Evolutionary conservation across 2,888 invertebrate species (phyloP), one percentile per base, ranked within the genome.

Genomic region (Alsophila aescularia): DNA sequence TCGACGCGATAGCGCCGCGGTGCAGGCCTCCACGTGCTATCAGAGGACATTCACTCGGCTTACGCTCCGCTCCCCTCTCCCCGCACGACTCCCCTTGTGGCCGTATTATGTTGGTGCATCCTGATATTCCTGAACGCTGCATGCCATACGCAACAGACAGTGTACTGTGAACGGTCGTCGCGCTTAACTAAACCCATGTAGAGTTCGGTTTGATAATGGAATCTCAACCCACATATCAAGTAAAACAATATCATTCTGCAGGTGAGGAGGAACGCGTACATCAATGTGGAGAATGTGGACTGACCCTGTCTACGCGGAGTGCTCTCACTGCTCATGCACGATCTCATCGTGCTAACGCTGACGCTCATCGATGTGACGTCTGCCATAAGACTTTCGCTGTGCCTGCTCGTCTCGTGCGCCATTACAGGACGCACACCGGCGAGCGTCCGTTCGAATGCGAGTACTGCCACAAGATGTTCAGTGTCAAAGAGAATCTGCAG

Each of bases 381-480:
- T 98, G 97, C 83, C 94, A 96, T 70, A 97, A 97, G 83, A 97
- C 97, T 10, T 98, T 97, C 81, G 96, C 97, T 35, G 97, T 97
- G 45, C 97, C 97, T 18, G 97, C 97, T 48, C 93, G 97, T 59
- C 92, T 97, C 66, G 94, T 94, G 52, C 94, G 97, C 40, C 97
- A 98, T 78, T 97, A 97, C 81, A 93, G 97, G 57, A 97, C 97
- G 8, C 97, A 97, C 79, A 97, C 97, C 16, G 97, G 97, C 31
- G 97, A 97, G 79, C 95, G 97, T 69, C 97, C 98, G 0, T 98
- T 97, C 82, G 95, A 96, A 82, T 98, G 97, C 85, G 97, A 98
- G 82, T 97, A 96, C 83, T 98, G 97, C 89, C 96, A 95, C 84
- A 98, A 98, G 85, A 96, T 96, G 76, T 98, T 98, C 87, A 97